phyloP scores from a whole-genome alignment of 2,113 vertebrate species.

The Scomber japonicus region DNA sequence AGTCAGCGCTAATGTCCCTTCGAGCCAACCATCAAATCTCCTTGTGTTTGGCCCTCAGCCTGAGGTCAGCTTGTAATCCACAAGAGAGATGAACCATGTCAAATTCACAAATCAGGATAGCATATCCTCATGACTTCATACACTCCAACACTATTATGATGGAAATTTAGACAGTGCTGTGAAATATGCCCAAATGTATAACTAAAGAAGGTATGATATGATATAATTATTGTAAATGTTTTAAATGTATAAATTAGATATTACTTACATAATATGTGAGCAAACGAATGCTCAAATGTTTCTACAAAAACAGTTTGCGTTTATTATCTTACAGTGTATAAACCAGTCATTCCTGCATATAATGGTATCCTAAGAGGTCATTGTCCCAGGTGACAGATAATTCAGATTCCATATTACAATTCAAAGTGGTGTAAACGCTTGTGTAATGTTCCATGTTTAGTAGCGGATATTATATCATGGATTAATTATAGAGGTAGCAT shows the following conservation, averaged over 20 bases:
- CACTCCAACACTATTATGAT: conserved; percentile 35
- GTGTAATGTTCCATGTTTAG: conserved; percentile 56
- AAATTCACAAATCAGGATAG: conserved; percentile 66
- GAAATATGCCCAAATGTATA: conserved; percentile 13
- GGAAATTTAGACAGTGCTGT: conserved; percentile 31
- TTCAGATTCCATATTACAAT: conserved; percentile 24
- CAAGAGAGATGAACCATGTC: conserved; percentile 73
- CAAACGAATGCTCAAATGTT: background rate
- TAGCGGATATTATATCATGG: conserved; percentile 52
- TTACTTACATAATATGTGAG: background rate
- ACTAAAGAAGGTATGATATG: background rate
- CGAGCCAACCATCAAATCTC: conserved; percentile 71
- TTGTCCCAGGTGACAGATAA: conserved; percentile 26
- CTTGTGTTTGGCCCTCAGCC: conserved; percentile 71
- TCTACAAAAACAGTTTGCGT: background rate
- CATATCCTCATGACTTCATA: conserved; percentile 41
- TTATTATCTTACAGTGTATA: background rate
- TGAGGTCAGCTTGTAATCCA: conserved; percentile 75
- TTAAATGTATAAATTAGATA: conserved; percentile 4
- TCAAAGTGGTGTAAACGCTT: conserved; percentile 45
- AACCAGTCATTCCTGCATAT: background rate
- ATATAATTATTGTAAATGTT: background rate
- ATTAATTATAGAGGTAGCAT: conserved; percentile 67
- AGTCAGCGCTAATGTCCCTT: conserved; percentile 68
- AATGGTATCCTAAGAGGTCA: background rate